phyloP scores from a whole-genome alignment of 2,888 invertebrate genomes.

The Sarcophaga carnaria region DNA sequence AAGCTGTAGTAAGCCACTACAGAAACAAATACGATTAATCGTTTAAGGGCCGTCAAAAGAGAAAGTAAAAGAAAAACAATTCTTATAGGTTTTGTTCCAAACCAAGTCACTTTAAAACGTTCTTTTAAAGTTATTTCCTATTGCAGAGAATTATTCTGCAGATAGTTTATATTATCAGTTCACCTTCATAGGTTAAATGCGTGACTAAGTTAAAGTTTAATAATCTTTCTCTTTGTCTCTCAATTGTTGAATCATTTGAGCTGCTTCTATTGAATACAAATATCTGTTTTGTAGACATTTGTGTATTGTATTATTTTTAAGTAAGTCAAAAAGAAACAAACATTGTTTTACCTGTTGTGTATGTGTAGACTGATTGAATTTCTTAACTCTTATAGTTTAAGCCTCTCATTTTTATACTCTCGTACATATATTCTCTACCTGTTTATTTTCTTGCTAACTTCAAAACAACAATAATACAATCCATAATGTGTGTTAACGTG shows the following conservation, averaged over 20 bases:
- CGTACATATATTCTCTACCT: slow-evolving; percentile 19
- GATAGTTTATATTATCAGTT: too few species aligned
- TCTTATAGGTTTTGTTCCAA: too few species aligned
- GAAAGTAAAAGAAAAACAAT: too few species aligned
- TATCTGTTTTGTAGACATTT: not conserved
- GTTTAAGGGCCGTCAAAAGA: slow-evolving; percentile 17
- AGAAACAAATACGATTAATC: slow-evolving; percentile 42
- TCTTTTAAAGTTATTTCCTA: too few species aligned
- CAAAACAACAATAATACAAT: slow-evolving; percentile 14
- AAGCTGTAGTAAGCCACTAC: slow-evolving; percentile 30
- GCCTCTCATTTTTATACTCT: not conserved
- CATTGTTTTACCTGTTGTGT: slow-evolving; percentile 46
- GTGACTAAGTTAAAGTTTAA: slow-evolving; percentile 60
- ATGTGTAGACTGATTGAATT: not conserved
- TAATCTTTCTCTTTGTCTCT: slow-evolving; percentile 29
- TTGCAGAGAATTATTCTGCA: too few species aligned
- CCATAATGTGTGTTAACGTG: slow-evolving; percentile 24
- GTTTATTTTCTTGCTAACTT: slow-evolving; percentile 18
- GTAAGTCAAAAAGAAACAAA: slow-evolving; percentile 64
- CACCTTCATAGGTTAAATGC: slow-evolving; percentile 42
- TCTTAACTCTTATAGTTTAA: slow-evolving; percentile 23
- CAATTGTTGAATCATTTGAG: slow-evolving; percentile 34
- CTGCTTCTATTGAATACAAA: slow-evolving; percentile 18
- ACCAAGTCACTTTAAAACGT: too few species aligned
- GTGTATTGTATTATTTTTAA: slow-evolving; percentile 4